Evolutionary conservation across 2,888 invertebrate species (phyloP).

Genomic region (Mythimna albipuncta): DNA sequence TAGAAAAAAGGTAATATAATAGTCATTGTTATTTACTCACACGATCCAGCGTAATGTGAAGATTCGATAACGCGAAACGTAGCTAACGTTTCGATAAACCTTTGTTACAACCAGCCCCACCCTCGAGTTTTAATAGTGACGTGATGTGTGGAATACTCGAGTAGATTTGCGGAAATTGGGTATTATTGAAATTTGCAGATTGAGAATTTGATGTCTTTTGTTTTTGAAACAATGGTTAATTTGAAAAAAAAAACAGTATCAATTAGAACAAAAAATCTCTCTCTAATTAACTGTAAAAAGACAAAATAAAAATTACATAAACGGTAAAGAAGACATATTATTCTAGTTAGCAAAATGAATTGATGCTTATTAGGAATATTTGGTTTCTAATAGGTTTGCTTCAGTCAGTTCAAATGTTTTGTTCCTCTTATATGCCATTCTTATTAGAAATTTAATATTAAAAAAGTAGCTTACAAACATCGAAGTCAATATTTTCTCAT

Average conservation of each 20-base stretch:
- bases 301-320: too few relatives aligned
- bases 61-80: constrained; percentile 70
- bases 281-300: too few relatives aligned
- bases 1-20: constrained; percentile 66
- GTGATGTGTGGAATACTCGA: constrained; percentile 56
- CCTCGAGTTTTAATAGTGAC: constrained; percentile 64
- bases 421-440: too few relatives aligned
- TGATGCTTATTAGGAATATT: neutral
- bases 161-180: constrained; percentile 49
- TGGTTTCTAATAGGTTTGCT: neutral
- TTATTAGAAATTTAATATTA: neutral
- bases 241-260: neutral
- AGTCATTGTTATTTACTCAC: constrained; percentile 67
- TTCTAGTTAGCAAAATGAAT: too few relatives aligned
- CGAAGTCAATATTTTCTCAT: neutral
- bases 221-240: neutral
- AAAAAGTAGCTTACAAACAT: neutral
- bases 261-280: neutral
- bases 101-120: constrained; percentile 75
- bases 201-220: neutral
- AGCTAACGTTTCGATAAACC: constrained; percentile 76
- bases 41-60: constrained; percentile 63
- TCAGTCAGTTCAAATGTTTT: too few relatives aligned
- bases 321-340: too few relatives aligned
- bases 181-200: constrained; percentile 43